Evolutionary conservation across 2,797 vertebrate species (phyloP), one percentile per base, ranked within the genome.

Genomic region (Pempheris klunzingeri): DNA sequence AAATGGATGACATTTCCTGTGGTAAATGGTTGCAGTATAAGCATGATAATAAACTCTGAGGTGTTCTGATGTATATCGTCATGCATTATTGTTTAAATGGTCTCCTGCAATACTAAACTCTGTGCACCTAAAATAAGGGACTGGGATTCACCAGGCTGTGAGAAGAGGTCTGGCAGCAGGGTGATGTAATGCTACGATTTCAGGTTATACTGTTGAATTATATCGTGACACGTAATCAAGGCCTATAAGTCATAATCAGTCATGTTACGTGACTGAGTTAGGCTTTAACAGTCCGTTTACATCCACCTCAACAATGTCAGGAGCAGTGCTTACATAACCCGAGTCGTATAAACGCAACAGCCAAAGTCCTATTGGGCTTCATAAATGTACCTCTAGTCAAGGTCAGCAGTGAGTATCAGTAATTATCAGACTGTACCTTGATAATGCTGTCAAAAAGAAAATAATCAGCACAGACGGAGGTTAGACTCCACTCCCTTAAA

Each of bases 241-340:
- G 15, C 73, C 75, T 58, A 75, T 75, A 81, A 79, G 78, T 84
- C 69, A 72, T 69, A 81, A 83, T 90, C 87, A 81, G 72, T 88
- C 85, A 88, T 47, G 74, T 84, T 39, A 18, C 30, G 22, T 53
- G 76, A 80, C 59, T 44, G 61, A 64, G 80, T 81, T 77, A 18
- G 80, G 90, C 81, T 85, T 87, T 87, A 77, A 83, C 79, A 62
- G 39, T 44, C 54, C 86, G 90, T 88, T 90, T 89, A 90, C 9
- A 13, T 82, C 76, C 55, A 67, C 36, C 47, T 83, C 76, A 36
- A 12, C 54, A 64, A 67, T 53, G 87, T 80, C 81, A 76, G 68
- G 54, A 81, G 71, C 22, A 1, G 28, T 72, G 83, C 85, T 92
- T 88, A 85, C 50, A 85, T 77, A 88, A 89, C 75, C 43, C 13